Conservation (phyloP, 2,113 vertebrate species). For the rat (Rattus norvegicus) region DNA sequence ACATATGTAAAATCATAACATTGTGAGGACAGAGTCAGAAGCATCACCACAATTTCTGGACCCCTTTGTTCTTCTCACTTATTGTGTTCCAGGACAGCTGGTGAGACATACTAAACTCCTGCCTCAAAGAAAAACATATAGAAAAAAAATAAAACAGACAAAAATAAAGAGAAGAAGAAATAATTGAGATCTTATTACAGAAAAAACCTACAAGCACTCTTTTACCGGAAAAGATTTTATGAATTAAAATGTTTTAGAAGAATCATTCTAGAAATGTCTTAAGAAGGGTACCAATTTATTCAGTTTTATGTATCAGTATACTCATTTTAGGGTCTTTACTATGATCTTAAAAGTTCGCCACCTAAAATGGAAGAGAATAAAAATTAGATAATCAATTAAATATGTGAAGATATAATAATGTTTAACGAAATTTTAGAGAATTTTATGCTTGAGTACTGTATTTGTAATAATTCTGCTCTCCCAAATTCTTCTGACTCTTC, state of each 20-base stretch:
- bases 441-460: background rate
- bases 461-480: background rate
- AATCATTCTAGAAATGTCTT: background rate
- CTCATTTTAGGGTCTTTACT: background rate
- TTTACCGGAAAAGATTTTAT: background rate
- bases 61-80: background rate
- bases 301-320: background rate
- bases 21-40: background rate
- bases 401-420: background rate
- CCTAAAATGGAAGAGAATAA: background rate
- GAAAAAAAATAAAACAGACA: background rate
- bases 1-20: background rate
- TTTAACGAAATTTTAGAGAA: background rate
- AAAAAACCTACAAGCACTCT: background rate
- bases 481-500: background rate
- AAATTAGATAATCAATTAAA: background rate
- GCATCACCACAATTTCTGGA: no score
- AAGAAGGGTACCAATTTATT: background rate
- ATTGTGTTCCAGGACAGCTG: background rate
- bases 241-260: constrained; percentile 1
- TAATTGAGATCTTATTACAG: background rate
- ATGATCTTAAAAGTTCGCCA: background rate
- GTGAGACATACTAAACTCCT: background rate
- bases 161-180: background rate
- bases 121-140: background rate